These are phyloP conservation scores for Melanotaenia pygmaea DNA, from an alignment of 2,797 vertebrate species.

Conservation along the genomic window DNA sequence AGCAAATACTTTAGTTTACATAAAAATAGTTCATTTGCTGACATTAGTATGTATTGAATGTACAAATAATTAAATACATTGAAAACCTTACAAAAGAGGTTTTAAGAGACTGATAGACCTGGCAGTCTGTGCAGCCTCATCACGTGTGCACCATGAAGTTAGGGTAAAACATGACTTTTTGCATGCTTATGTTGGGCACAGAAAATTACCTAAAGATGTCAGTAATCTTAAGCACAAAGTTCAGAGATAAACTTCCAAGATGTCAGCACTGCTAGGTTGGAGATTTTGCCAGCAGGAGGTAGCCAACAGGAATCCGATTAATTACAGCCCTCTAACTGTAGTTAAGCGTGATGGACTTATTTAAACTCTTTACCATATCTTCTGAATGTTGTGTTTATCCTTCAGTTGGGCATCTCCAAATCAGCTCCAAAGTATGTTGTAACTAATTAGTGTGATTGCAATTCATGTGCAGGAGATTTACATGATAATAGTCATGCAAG, in stretches of 20 bases:
- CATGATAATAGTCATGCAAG: slow-evolving; percentile 18
- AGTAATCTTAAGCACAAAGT: not conserved
- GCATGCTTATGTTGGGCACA: not conserved
- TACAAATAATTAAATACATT: not conserved
- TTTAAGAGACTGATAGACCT: not conserved
- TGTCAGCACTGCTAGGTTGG: slow-evolving; percentile 32
- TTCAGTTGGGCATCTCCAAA: slow-evolving; percentile 18
- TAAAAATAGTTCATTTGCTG: not conserved
- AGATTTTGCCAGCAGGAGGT: slow-evolving; percentile 67
- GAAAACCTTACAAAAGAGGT: not conserved
- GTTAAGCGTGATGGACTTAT: slow-evolving; percentile 66
- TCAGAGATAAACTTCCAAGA: not conserved
- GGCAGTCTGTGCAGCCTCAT: not conserved
- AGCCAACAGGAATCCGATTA: slow-evolving; percentile 54
- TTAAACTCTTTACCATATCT: slow-evolving; percentile 10
- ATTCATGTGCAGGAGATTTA: slow-evolving; percentile 25
- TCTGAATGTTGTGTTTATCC: slow-evolving; percentile 27
- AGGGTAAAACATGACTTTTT: not conserved
- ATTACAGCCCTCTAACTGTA: slow-evolving; percentile 24
- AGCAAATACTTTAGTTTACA: not conserved
- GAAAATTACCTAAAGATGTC: not conserved
- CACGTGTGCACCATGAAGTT: not conserved
- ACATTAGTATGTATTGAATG: not conserved
- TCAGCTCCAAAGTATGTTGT: slow-evolving; percentile 12
- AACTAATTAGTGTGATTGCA: slow-evolving; percentile 3